Evolutionary conservation across 1,140 invertebrate genomes (phyloP), one percentile per base, ranked within the genome.

Genomic region (Caerostris extrusa): DNA sequence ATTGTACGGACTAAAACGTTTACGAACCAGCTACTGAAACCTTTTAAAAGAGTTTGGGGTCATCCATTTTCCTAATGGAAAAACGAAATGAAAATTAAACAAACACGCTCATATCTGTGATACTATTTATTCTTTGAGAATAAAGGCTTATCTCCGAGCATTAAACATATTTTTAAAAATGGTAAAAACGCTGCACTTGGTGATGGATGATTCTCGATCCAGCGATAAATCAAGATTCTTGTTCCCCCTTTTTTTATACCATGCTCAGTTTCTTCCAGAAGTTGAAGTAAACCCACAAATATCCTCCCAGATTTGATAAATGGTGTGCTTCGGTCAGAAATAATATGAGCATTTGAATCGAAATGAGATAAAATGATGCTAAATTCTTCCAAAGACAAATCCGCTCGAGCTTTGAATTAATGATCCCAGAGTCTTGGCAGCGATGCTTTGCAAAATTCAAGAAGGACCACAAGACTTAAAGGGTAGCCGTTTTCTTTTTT

Each of bases 331-430:
- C 14, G 71, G 34, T 50, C 12, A 5, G 71, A 53, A 53, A 8
- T 77, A 64, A 50, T 77, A 50, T 34, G 17, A 17, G 17, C 50
- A 50, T 77, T 50, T 77, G 14, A 12, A 53, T 34, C 34, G 19
- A 77, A 77, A 77, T 77, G 50, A 50, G 71, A 77, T 14, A 64
- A 50, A 77, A 77, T 50, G 10, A 77, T 77, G 71, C 71, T 77
- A 77, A 77, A 77, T 77, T 19, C 19, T 77, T 77, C 53, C 8
- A 5, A 50, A 77, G 71, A 77, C 71, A 77, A 77, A 77, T 77
- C 71, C 53, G 71, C 71, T 77, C 53, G 6, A 8, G 71, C 53
- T 77, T 77, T 50, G 53, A 53, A 77, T 77, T 77, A 77, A 77
- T 77, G 71, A 53, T 14, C 53, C 34, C 34, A 12, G 50, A 77